These are phyloP conservation scores for Drosophila simulans DNA, from an alignment of 1,140 invertebrate genomes.

Conservation along the genomic window DNA sequence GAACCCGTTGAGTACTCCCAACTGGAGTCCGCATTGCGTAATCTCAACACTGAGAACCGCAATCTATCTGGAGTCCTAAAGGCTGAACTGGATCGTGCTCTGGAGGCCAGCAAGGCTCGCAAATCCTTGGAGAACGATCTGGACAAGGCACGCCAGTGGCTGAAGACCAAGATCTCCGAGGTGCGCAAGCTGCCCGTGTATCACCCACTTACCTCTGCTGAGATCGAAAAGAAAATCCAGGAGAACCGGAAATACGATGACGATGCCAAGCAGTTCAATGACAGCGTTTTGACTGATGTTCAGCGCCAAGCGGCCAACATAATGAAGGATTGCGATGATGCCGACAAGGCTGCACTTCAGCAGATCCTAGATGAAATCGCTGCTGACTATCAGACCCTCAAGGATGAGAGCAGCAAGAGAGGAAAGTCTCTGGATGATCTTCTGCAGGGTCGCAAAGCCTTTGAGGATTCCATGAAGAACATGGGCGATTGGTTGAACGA, in stretches of 20 bases:
- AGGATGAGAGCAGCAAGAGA: slow-evolving; percentile 90
- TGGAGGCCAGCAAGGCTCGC: slow-evolving; percentile 88
- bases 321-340: slow-evolving; percentile 92
- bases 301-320: slow-evolving; percentile 91
- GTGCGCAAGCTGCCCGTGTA: slow-evolving; percentile 90
- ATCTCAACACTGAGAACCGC: slow-evolving; percentile 89
- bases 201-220: slow-evolving; percentile 89
- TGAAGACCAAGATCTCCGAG: slow-evolving; percentile 90
- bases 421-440: slow-evolving; percentile 90
- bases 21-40: slow-evolving; percentile 88
- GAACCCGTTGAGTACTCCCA: slow-evolving; percentile 91
- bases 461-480: slow-evolving; percentile 92
- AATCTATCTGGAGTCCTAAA: slow-evolving; percentile 89
- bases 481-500: slow-evolving; percentile 94
- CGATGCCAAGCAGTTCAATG: slow-evolving; percentile 92
- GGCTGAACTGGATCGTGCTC: slow-evolving; percentile 89
- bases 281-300: slow-evolving; percentile 90
- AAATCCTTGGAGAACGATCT: slow-evolving; percentile 91
- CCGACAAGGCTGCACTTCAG: slow-evolving; percentile 88
- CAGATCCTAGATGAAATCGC: slow-evolving; percentile 88
- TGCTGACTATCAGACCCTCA: slow-evolving; percentile 89
- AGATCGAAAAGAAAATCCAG: slow-evolving; percentile 91
- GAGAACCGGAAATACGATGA: slow-evolving; percentile 90
- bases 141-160: slow-evolving; percentile 91
- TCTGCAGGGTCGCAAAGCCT: slow-evolving; percentile 90